Evolutionary conservation across 2,797 vertebrate species (phyloP).

Genomic region (Leptoclinus maculatus): DNA sequence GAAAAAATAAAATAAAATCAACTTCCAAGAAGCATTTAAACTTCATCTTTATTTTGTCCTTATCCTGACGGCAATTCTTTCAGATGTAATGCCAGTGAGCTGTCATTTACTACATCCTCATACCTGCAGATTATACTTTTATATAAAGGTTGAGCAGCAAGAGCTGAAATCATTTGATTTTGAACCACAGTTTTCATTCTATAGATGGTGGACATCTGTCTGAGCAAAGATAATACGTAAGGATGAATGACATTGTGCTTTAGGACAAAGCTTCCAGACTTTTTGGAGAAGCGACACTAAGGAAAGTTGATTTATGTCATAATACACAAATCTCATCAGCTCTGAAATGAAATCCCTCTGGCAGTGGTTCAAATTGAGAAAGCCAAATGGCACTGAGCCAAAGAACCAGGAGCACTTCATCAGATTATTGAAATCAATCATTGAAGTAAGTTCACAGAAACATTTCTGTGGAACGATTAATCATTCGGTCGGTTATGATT

Average conservation of each 20-base stretch:
- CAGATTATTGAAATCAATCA: conserved; percentile 52
- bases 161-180: neutral
- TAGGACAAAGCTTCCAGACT: neutral
- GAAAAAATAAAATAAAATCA: neutral
- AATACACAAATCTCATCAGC: conserved; percentile 50
- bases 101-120: neutral
- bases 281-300: conserved; percentile 6
- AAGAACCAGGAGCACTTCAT: conserved; percentile 49
- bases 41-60: neutral
- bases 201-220: neutral
- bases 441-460: conserved; percentile 24
- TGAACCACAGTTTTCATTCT: neutral
- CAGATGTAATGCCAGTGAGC: neutral
- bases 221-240: neutral
- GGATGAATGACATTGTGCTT: conserved; percentile 11
- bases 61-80: neutral
- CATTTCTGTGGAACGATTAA: conserved; percentile 22
- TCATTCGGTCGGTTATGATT: conserved; percentile 27
- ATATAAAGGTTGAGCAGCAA: neutral
- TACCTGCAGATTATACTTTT: neutral
- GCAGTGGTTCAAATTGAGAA: conserved; percentile 48
- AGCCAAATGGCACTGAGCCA: conserved; percentile 54
- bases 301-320: conserved; percentile 22
- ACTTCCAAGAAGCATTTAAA: neutral
- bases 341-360: conserved; percentile 60